Percentiles rank a stretch among this genome's conserved stretches.
Evolutionary conservation across 2,797 vertebrate species (phyloP).

Genomic region (Podarcis lilfordi): DNA sequence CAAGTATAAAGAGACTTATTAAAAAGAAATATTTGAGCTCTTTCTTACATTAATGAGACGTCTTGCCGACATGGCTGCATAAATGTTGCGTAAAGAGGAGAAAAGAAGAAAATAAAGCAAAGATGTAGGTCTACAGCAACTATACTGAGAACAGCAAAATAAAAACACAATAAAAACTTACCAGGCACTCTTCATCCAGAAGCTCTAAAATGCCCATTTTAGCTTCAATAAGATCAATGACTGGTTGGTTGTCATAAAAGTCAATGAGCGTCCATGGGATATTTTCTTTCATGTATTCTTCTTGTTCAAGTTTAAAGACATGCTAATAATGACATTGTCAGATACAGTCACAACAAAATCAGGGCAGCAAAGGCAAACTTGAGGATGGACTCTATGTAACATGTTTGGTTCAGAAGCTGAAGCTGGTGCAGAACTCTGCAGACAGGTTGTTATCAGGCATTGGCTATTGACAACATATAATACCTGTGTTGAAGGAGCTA

Average conservation of each 20-base stretch:
- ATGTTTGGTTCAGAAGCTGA: no score
- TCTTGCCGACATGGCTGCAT: background rate
- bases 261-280: slow-evolving; percentile 98
- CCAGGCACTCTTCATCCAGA: slow-evolving; percentile 97
- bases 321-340: slow-evolving; percentile 79
- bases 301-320: slow-evolving; percentile 98
- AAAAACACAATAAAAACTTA: slow-evolving; percentile 66
- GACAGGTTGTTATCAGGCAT: no score
- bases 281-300: slow-evolving; percentile 98
- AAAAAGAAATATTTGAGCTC: background rate
- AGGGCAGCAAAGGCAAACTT: background rate
- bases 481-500: no score
- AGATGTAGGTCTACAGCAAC: background rate
- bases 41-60: background rate
- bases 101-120: background rate
- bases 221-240: slow-evolving; percentile 97
- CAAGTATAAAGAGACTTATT: background rate
- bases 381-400: no score
- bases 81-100: background rate
- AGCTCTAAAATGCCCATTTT: slow-evolving; percentile 97
- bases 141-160: background rate
- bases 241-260: slow-evolving; percentile 97
- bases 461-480: no score
- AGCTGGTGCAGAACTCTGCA: no score
- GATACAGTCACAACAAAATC: background rate